These are phyloP conservation scores for Holothuria scabra DNA, from an alignment of 53 echinoderm and acorn worm species.

Conservation along the genomic window DNA sequence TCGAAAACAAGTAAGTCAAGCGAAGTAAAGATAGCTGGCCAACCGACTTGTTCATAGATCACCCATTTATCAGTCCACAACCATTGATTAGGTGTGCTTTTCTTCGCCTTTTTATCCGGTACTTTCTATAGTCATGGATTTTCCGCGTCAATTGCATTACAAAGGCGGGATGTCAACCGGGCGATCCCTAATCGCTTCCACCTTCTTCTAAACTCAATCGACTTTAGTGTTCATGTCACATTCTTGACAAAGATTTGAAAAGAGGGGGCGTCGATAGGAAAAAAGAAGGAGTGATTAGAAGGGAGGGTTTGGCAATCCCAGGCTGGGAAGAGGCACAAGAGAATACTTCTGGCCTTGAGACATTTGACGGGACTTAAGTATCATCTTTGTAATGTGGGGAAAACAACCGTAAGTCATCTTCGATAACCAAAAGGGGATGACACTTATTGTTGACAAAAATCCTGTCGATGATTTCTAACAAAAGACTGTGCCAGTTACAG, in stretches of 20 bases:
- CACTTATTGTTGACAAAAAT: not conserved
- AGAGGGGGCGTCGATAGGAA: conserved; percentile 23
- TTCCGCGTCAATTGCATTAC: conserved; percentile 44
- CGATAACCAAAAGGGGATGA: conserved; percentile 18
- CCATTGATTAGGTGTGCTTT: conserved; percentile 32
- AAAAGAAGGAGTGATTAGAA: conserved; percentile 16
- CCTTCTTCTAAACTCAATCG: conserved; percentile 12
- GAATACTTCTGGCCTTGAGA: conserved; percentile 18
- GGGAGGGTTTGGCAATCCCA: not conserved
- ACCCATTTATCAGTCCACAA: conserved; percentile 4
- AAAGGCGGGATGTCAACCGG: not conserved
- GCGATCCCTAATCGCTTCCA: conserved; percentile 29
- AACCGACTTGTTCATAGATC: not conserved
- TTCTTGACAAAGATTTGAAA: conserved; percentile 8
- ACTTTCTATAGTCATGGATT: conserved; percentile 14
- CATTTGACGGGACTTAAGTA: conserved; percentile 23
- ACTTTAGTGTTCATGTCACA: conserved; percentile 17
- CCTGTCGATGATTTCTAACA: conserved; percentile 6
- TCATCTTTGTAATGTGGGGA: not conserved
- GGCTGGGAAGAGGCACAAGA: conserved; percentile 3
- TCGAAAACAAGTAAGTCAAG: no score
- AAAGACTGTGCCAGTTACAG: conserved; percentile 17
- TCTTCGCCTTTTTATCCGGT: conserved; percentile 5
- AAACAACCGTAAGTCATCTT: conserved; percentile 13
- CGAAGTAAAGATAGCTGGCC: no score